Evolutionary conservation across 2,888 invertebrate genomes (phyloP).

Genomic region (Nomada fucata): DNA sequence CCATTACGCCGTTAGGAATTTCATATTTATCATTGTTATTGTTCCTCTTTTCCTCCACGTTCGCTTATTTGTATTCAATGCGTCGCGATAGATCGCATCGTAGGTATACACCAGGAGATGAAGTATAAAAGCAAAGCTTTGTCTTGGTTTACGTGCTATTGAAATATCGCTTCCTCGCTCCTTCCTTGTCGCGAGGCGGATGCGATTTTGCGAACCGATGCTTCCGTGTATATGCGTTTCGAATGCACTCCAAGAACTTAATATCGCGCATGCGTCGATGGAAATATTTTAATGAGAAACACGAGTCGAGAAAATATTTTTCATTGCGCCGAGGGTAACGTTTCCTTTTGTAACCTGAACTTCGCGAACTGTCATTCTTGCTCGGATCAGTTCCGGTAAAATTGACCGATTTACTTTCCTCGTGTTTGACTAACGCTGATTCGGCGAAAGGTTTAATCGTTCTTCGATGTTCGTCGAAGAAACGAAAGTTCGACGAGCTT

Average conservation of each 20-base stretch:
- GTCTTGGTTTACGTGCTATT: slow-evolving; percentile 47
- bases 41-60: slow-evolving; percentile 62
- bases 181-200: background rate
- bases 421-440: background rate
- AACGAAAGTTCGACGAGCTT: background rate
- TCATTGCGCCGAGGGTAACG: background rate
- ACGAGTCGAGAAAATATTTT: background rate
- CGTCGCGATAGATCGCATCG: slow-evolving; percentile 66
- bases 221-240: background rate
- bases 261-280: background rate
- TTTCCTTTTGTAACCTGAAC: background rate
- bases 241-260: background rate
- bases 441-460: background rate
- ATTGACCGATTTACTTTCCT: background rate
- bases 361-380: too few species aligned
- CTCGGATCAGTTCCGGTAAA: background rate
- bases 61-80: slow-evolving; percentile 76
- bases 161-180: slow-evolving; percentile 51
- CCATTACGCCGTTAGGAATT: slow-evolving; percentile 67
- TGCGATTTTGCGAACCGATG: background rate
- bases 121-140: slow-evolving; percentile 63
- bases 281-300: background rate
- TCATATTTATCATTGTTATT: slow-evolving; percentile 77
- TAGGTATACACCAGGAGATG: slow-evolving; percentile 58
- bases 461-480: background rate